Percentiles rank a stretch among this genome's conserved stretches.
Conservation (phyloP, 2,888 invertebrate species). For the Galerucella calmariensis region DNA sequence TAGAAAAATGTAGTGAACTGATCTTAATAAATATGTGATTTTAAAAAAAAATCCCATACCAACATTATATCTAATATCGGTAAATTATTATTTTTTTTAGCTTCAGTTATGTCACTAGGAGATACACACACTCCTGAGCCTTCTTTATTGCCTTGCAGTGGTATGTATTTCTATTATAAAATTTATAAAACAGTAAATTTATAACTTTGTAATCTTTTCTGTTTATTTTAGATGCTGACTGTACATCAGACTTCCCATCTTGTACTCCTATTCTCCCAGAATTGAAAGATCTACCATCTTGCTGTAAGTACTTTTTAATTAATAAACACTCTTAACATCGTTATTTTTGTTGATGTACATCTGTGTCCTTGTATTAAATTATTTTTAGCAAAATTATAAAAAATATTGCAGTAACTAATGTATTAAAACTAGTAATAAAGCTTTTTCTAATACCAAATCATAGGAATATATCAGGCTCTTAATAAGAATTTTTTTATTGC, state of each 20-base stretch:
- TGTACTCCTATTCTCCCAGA: neutral
- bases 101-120: neutral
- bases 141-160: neutral
- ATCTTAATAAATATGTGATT: too few relatives aligned
- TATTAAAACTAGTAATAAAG: neutral
- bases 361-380: neutral
- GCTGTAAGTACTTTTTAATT: slow-evolving; percentile 1
- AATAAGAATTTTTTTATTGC: neutral
- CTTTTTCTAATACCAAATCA: neutral
- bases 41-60: neutral
- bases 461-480: neutral
- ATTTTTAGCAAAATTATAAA: slow-evolving; percentile 2
- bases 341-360: slow-evolving; percentile 8
- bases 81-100: slow-evolving; percentile 1
- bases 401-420: slow-evolving; percentile 2
- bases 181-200: slow-evolving; percentile 1
- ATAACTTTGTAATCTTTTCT: slow-evolving; percentile 2
- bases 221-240: neutral
- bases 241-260: neutral
- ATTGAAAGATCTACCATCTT: neutral
- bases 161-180: slow-evolving; percentile 4
- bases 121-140: neutral
- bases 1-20: too few relatives aligned
- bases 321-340: neutral
- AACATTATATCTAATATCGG: neutral